A percentile compares a stretch with the other conserved stretches of the same genome.
Conservation (phyloP, 1,140 invertebrate genomes). For the Phortica variegata region DNA sequence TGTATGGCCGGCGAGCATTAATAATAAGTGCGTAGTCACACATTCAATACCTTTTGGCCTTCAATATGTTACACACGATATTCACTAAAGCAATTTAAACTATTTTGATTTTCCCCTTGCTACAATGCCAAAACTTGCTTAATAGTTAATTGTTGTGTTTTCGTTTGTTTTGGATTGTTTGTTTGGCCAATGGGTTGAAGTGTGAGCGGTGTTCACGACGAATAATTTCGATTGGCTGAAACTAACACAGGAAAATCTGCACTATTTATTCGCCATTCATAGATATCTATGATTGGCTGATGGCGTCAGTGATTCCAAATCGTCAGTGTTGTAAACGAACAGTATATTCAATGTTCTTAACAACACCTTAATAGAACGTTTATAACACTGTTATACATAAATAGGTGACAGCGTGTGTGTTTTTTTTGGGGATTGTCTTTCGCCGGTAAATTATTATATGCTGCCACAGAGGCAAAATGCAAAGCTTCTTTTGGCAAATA, state of each 20-base stretch:
- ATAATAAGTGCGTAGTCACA: not conserved
- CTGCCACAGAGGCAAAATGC: not conserved
- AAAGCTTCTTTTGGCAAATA: not conserved
- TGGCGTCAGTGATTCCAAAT: not conserved
- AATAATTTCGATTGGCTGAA: not conserved
- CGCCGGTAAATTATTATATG: not conserved
- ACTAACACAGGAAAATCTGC: not conserved
- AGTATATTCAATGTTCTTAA: too few species aligned
- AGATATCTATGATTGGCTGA: not conserved
- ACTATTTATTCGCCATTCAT: not conserved
- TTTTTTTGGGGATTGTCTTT: not conserved
- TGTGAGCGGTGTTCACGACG: not conserved
- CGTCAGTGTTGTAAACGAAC: not conserved
- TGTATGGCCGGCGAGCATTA: slow-evolving; percentile 8
- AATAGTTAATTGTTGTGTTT: too few species aligned
- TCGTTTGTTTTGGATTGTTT: too few species aligned
- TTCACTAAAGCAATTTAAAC: too few species aligned
- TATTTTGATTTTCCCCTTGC: too few species aligned
- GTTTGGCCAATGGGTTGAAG: too few species aligned
- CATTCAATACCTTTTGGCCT: not conserved
- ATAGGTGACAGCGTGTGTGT: not conserved
- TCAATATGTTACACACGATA: too few species aligned
- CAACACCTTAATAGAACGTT: not conserved
- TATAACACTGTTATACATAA: not conserved
- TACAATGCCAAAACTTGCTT: too few species aligned